Percentiles rank a stretch among this genome's conserved stretches.
phyloP scores from a whole-genome alignment of 2,113 vertebrate genomes.

The Hippolais icterina region DNA sequence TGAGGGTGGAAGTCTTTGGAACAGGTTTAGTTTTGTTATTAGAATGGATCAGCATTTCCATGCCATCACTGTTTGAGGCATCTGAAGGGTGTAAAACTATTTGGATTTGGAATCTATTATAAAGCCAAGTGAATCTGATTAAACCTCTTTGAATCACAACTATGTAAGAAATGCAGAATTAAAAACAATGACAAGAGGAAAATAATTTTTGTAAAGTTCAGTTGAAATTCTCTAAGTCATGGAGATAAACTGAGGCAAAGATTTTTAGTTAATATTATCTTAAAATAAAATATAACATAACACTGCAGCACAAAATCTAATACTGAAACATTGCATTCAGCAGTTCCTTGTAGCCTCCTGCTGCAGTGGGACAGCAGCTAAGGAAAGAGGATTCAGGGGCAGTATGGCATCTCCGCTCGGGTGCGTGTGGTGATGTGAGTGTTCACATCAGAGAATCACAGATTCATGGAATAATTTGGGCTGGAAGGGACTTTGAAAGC shows the following conservation, averaged over 20 bases:
- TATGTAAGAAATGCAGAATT: background rate
- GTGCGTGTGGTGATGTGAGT: fast-evolving
- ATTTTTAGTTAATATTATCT: background rate
- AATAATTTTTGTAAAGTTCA: background rate
- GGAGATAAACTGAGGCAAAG: background rate
- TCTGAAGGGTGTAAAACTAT: background rate
- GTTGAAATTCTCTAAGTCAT: background rate
- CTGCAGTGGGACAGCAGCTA: background rate
- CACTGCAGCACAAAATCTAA: background rate
- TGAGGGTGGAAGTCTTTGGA: background rate
- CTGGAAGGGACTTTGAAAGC: background rate
- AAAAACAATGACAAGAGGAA: background rate
- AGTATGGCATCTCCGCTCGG: fast-evolving
- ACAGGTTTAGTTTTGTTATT: background rate
- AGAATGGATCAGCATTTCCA: background rate
- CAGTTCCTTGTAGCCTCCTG: background rate
- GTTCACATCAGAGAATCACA: background rate
- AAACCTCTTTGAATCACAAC: background rate
- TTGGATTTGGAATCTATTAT: background rate
- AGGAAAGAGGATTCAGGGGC: background rate
- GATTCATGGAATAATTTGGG: background rate
- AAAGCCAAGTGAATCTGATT: background rate
- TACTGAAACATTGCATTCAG: background rate
- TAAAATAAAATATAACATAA: background rate
- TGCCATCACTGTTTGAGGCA: background rate